phyloP scores from a whole-genome alignment of 2,797 vertebrate genomes.

The Myotis myotis region DNA sequence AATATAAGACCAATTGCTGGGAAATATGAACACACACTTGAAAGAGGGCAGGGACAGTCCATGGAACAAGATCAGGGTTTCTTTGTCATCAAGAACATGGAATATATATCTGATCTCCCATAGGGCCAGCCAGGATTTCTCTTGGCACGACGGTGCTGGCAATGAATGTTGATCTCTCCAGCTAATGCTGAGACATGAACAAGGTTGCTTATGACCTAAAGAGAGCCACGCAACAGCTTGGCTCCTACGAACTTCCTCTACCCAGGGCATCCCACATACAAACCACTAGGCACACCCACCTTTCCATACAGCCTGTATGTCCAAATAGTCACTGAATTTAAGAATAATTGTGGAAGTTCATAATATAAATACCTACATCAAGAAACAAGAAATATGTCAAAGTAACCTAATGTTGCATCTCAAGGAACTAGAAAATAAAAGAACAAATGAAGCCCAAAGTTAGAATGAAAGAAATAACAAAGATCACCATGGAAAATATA shows the following conservation, averaged over 20 bases:
- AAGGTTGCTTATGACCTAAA: not conserved
- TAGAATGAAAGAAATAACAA: not conserved
- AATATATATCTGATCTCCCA: conserved; percentile 30
- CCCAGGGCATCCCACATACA: not conserved
- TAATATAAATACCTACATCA: not conserved
- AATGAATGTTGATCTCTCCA: not conserved
- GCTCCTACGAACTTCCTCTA: not conserved
- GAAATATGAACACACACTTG: conserved; percentile 49
- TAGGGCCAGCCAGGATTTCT: not conserved
- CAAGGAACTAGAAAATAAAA: not conserved
- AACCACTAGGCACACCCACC: not conserved
- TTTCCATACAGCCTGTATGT: not conserved
- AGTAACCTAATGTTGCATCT: not conserved
- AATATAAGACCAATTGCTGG: conserved; percentile 61
- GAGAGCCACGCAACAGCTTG: not conserved
- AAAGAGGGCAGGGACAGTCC: not conserved
- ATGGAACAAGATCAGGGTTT: conserved; percentile 46
- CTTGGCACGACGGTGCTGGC: not conserved
- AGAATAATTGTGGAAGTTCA: not conserved
- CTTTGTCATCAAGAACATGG: conserved; percentile 29
- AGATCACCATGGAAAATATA: not conserved
- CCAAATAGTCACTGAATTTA: conserved; percentile 9
- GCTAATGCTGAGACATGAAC: not conserved
- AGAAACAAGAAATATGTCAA: not conserved
- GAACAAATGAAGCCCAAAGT: not conserved